Evolutionary conservation across 2,113 vertebrate species (phyloP).

Genomic region (Serinus canaria): DNA sequence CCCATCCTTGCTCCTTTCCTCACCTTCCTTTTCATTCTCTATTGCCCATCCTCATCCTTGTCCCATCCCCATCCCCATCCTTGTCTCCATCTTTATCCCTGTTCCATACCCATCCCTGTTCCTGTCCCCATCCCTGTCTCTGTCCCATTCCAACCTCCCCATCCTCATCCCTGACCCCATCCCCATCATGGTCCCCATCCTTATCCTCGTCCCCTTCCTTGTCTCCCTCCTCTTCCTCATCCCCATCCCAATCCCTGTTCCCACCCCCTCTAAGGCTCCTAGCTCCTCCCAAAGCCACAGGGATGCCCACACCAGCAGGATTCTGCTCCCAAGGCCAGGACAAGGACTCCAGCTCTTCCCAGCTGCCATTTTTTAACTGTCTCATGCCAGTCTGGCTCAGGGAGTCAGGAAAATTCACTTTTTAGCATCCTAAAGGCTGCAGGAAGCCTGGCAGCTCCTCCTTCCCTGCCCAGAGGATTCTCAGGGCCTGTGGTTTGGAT

Average conservation of each 20-base stretch:
- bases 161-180: not conserved
- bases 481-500: not conserved
- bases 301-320: not conserved
- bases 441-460: not conserved
- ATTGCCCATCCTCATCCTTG: not conserved
- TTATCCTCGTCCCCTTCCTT: rapidly evolving
- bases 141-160: not conserved
- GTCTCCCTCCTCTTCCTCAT: too few relatives aligned
- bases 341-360: not conserved
- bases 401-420: rapidly evolving
- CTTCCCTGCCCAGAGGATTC: rapidly evolving
- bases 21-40: not conserved
- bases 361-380: not conserved
- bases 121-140: not conserved
- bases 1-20: not conserved
- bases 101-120: not conserved
- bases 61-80: not conserved
- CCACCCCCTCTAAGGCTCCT: not conserved
- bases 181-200: too few relatives aligned
- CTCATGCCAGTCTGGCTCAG: not conserved
- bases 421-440: not conserved
- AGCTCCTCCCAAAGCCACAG: rapidly evolving
- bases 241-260: not conserved
- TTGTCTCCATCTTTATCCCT: not conserved
- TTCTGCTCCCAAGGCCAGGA: not conserved